Evolutionary conservation across 2,888 invertebrate genomes (phyloP), one percentile per base, ranked within the genome.

Genomic region (Caenorhabditis plicata): DNA sequence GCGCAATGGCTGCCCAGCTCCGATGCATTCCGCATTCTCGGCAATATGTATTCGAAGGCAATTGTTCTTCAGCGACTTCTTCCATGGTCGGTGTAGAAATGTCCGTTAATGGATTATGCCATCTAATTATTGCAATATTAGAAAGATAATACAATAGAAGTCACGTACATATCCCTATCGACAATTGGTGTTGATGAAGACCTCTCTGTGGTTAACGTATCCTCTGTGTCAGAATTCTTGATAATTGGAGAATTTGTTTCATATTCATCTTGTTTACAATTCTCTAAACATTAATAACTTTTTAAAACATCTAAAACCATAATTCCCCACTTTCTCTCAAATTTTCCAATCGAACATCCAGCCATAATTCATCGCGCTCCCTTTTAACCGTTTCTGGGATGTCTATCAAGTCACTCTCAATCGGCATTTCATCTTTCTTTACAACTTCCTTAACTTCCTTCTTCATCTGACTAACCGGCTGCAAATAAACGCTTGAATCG

Each of bases 21-120:
- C 57, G 29, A 25, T 65, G 65, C 51, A 65, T 58, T 45, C 58
- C 51, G 29, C 65, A 65, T 11, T 40, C 36, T 3, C 35, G 35
- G 20, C 56, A 54, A 17, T 41, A 11, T 25, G 4, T 9, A 11
- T 41, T 42, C n/a, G 42, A 42, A 36, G 7, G 9, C 15, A 36
- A 27, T 7, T 20, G 27, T 5, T 22, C 31, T 13, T 41, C 27
- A 9, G 11, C 38, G 7, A 17, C 4, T 4, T 46, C 43, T 23
- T 51, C 51, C 1, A 9, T 42, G 4, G 42, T 42, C 5, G 31
- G 42, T 25, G 31, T 42, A 17, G 31, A 3, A 27, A 8, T 11
- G 4, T 58, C 57, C 3, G 44, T 36, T 11, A 58, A n/a, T 1
- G 57, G 57, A 32, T 58, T 58, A 19, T 42, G 47, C 48, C 48